Evolutionary conservation across 2,888 invertebrate species (phyloP).

Genomic region (Coelinius sp.): DNA sequence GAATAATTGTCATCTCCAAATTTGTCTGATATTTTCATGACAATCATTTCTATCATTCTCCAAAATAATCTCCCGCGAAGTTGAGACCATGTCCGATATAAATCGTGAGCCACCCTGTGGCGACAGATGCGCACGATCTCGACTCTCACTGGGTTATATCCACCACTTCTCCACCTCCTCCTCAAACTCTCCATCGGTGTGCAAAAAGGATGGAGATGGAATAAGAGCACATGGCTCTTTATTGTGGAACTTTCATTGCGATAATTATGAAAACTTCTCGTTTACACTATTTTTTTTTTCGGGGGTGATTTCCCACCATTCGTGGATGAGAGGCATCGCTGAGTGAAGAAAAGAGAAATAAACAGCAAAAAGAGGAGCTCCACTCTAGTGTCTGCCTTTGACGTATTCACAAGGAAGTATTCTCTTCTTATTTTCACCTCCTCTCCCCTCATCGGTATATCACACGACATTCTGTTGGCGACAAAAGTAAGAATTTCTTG

Average conservation of each 20-base stretch:
- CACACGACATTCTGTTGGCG: conserved; percentile 51
- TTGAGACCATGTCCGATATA: conserved; percentile 28
- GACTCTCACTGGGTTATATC: neutral
- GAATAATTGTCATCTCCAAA: conserved; percentile 12
- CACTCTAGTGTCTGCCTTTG: conserved; percentile 49
- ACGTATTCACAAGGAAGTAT: conserved; percentile 47
- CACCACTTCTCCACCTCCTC: neutral
- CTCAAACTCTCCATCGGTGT: neutral
- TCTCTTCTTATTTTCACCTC: conserved; percentile 32
- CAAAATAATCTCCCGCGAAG: conserved; percentile 27
- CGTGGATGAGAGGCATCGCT: neutral
- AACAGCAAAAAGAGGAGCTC: conserved; percentile 18
- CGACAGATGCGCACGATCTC: conserved; percentile 16
- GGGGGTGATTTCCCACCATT: neutral
- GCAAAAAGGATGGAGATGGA: neutral
- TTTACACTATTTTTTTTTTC: conserved; percentile 15
- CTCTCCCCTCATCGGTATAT: conserved; percentile 10
- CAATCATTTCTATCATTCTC: conserved; percentile 32
- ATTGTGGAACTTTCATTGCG: conserved; percentile 11
- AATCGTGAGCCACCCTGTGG: conserved; percentile 26
- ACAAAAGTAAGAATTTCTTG: conserved; percentile 60
- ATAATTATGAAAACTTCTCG: conserved; percentile 26
- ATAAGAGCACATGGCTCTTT: neutral
- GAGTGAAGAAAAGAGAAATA: neutral
- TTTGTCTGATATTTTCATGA: conserved; percentile 27